Evolutionary conservation across 2,888 invertebrate species (phyloP), one percentile per base, ranked within the genome.

Genomic region (Osmoderma eremita): DNA sequence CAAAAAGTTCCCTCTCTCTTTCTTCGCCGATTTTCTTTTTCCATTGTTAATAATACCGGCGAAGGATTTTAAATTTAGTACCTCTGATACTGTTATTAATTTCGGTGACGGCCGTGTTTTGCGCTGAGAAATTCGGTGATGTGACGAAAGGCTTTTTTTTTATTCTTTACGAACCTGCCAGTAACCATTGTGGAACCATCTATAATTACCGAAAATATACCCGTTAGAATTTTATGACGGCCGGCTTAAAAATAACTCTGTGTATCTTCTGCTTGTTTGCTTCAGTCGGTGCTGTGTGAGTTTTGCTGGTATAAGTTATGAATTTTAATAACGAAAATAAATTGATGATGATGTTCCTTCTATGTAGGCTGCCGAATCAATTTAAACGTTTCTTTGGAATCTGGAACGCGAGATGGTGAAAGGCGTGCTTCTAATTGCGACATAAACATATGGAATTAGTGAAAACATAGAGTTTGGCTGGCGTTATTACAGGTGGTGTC

Each of bases 51-150:
- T 24, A 42, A 20, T 38, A 36, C 38, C 39, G 38, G 38, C 18
- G 53, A 53, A 13, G 53, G 38, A 53, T 53, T 39, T 53, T 53
- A 53, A 53, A 53, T 20, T 39, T 18, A 20, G 18, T 18, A n/a
- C 38, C 38, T 38, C 38, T 17, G 38, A 39, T 53, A 53, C 53
- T 53, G 53, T 53, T 53, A 53, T 53, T 53, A 53, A 53, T 53
- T 36, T 36, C 38, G 53, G 38, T 38, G 53, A 53, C 53, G 38
- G 53, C 20, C 12, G n/a, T 39, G 38, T 53, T 53, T 53, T 53
- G 53, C 18, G 18, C 53, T 8, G 17, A 13, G 53, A 53, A n/a
- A 38, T 53, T 38, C 18, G 53, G 17, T 53, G 53, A 53, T 18
- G 53, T 17, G 18, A 30, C 30, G 30, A 30, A 30, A 17, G 17